Percentiles rank a stretch among this genome's conserved stretches.
These are phyloP conservation scores for Caenorhabditis imperialis DNA, from an alignment of 2,888 invertebrate genomes.

Conservation along the genomic window DNA sequence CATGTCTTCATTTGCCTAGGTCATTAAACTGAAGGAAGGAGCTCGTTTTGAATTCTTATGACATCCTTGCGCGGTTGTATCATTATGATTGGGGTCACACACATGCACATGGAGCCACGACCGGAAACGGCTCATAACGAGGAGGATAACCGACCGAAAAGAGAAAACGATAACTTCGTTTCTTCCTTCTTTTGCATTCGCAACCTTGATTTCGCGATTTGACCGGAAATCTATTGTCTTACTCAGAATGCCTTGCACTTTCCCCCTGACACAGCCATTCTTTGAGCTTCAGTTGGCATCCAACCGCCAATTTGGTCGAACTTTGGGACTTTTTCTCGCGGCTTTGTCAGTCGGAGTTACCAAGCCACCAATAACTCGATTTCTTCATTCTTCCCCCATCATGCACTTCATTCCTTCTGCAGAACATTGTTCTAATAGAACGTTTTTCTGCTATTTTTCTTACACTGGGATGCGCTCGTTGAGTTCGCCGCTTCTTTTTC, in stretches of 20 bases:
- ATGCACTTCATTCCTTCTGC: conserved; percentile 19
- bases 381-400: conserved; percentile 18
- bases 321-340: conserved; percentile 1
- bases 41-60: conserved; percentile 57
- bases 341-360: conserved; percentile 23
- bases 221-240: too few relatives aligned
- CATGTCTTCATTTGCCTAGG: conserved; percentile 47
- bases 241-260: too few relatives aligned
- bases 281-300: too few relatives aligned
- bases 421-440: conserved; percentile 15
- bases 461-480: too few relatives aligned
- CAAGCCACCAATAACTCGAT: conserved; percentile 40
- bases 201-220: conserved; percentile 17
- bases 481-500: too few relatives aligned
- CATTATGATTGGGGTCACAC: conserved; percentile 47
- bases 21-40: conserved; percentile 52
- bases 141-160: conserved; percentile 20
- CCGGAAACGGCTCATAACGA: conserved; percentile 52
- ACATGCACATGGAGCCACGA: conserved; percentile 22
- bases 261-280: too few relatives aligned
- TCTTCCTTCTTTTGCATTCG: conserved; percentile 6
- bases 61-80: conserved; percentile 52
- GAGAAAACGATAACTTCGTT: conserved; percentile 47
- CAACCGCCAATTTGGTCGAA: too few relatives aligned
- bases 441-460: too few relatives aligned